Evolutionary conservation across 2,113 vertebrate genomes (phyloP), one percentile per base, ranked within the genome.

Genomic region (Festucalex cinctus): DNA sequence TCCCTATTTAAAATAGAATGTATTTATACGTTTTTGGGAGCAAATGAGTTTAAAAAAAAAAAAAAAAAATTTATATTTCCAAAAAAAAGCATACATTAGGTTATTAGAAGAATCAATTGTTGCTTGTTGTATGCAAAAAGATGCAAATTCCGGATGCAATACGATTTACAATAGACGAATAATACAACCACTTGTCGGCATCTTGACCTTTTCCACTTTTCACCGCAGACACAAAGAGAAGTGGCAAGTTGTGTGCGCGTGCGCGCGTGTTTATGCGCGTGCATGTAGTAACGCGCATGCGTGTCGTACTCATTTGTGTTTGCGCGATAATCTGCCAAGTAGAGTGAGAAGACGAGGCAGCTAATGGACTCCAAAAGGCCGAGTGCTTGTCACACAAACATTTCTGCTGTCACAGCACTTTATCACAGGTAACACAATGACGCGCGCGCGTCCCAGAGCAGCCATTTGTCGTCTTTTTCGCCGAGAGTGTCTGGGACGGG

Each of bases 391-490:
- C 86, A 90, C 88, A 91, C 88, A 92, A 92, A 91, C 87, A 90
- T 91, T 89, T 91, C 84, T 87, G 88, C 89, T 88, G 91, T 90
- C 90, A 91, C 82, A 86, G 85, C 85, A 85, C 79, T 91, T 90
- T 88, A 84, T 85, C 84, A 86, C 76, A 83, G 70, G 76, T 79
- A 86, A 83, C 86, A 48, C 54, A 53, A 41, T 43, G 28, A 56
- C 59, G 28, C 69, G 46, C 65, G 65, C 81, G 20, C 44, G 60
- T 86, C 85, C 83, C 85, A 83, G 69, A 87, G 87, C 85, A 91
- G 86, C 90, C 91, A 91, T 94, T 96, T 92, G 91, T 93, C 81
- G 54, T 82, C 74, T 66, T 73, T 63, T 63, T 74, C n/a, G 80
- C 70, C 71, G 43, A 63, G 71, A 63, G 71, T 71, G 73, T 41